A percentile compares a stretch with the other conserved stretches of the same genome.
Conservation (phyloP, 2,113 vertebrate species). For the Lamprologus speciosus region DNA sequence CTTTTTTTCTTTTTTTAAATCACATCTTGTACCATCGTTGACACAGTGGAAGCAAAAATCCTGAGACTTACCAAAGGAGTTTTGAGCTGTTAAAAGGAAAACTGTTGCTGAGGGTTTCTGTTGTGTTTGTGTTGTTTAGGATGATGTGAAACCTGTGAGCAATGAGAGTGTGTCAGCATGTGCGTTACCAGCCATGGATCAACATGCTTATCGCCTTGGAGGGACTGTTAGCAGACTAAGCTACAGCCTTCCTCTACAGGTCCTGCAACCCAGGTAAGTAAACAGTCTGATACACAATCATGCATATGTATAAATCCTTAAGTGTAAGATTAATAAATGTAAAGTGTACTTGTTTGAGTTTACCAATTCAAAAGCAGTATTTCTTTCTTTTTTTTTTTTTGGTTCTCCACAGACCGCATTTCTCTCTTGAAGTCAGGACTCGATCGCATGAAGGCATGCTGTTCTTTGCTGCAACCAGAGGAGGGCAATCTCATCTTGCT, state of each 20-base stretch:
- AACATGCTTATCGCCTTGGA: conserved; percentile 72
- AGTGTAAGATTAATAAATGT: neutral
- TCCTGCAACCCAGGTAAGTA: conserved; percentile 65
- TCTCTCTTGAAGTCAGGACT: conserved; percentile 81
- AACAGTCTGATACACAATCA: neutral
- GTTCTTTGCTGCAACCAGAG: conserved; percentile 69
- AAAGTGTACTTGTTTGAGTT: neutral
- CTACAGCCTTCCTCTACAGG: conserved; percentile 67
- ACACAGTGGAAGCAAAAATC: neutral
- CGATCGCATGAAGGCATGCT: conserved; percentile 77
- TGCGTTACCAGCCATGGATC: conserved; percentile 29
- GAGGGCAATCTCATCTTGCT: conserved; percentile 72
- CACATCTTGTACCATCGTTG: neutral
- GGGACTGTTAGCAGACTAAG: conserved; percentile 73
- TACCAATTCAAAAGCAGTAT: neutral
- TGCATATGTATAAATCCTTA: neutral
- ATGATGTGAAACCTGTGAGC: neutral
- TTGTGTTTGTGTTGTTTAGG: conserved; percentile 37
- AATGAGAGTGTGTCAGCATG: conserved; percentile 43
- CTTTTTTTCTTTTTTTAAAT: neutral
- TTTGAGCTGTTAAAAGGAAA: neutral
- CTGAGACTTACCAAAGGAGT: neutral
- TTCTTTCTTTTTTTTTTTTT: neutral
- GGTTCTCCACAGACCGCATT: conserved; percentile 70
- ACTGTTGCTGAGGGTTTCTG: neutral